Base-by-base conservation (phyloP, 2,888 invertebrate species). In the Drosophila quinaria region DNA sequence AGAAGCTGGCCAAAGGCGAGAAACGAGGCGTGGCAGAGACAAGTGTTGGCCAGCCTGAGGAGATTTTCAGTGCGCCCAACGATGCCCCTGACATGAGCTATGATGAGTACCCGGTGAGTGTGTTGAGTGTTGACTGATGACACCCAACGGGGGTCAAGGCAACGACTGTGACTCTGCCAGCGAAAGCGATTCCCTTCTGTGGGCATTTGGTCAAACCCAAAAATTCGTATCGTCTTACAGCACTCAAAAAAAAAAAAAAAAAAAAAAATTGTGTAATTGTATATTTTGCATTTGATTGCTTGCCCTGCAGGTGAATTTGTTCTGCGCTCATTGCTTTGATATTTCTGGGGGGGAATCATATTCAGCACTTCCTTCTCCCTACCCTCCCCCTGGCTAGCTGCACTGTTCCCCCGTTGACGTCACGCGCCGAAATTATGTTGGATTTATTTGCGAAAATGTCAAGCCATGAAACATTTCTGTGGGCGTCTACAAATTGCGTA, bases 51-150 rank as follows among this genome's bases (percentile, higher is more conserved):
- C 91, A 91, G 73, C 87, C 90, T 44, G 91, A 91, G 78, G 91
- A 91, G 78, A 88, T 91, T 44, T 90, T 91, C 39, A 89, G 82
- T 65, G 76, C 81, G 25, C 90, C 90, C 29, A 82, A 56, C 52
- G 82, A 77, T 56, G 86, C 83, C 54, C 66, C 80, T 46, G 89
- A 91, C 62, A 86, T 85, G 56, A 89, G 88, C 78, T 92, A 92
- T 62, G 92, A 92, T 72, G 92, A 92, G 76, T 92, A 92, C 82
- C 92, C 92, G 81, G 92, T 92, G 83, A 80, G 91, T 62, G 91
- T 62, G 92, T 92, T 71, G 92, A 92, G 76, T 92, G 81, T 92
- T 92, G 83, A 80, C 91, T 89, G 50, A 39, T 49, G 49, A 9
- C 35, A 17, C 19, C 37, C 22, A 4, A 41, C 33, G 33, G 51